Base-by-base conservation (phyloP, 2,113 vertebrate species). In the Speoplatyrhinus poulsoni region DNA sequence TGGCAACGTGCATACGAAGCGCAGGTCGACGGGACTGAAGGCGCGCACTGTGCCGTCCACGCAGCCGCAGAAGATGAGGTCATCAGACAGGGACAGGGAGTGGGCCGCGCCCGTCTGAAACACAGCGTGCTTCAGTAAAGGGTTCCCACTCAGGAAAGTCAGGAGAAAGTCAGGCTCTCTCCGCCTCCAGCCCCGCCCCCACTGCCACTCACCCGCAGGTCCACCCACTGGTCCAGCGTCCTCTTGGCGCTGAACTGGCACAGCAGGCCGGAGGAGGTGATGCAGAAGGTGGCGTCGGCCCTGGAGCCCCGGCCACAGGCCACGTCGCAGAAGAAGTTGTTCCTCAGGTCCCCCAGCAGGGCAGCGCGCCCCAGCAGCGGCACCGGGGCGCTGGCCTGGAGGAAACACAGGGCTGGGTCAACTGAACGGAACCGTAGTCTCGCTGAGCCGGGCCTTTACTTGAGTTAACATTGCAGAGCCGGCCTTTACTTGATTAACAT, bases 181-280 rank as follows among this genome's bases (percentile, higher is more conserved):
- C 3, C 6, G 4, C 12, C 33, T 60, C 15, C 50, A 55, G 6
- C 48, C 32, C 33, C 10, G 56, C 17, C 16, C 17, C 47, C 49
- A 8, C n/a, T 58, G 3, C 69, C 12, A 91, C 96, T 95, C 81
- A 98, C 97, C 92, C 89, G 92, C 5, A 99, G 90, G 77, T 96
- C 96, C 81, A 98, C 96, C 96, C 96, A 98, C 73, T 96, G 98
- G 84, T 98, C 96, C 86, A 99, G 91, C 72, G 95, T 92, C 83
- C 97, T 93, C 63, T 91, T 94, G 57, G 93, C 89, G 65, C 96
- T 98, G 79, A 99, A 96, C 90, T 97, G 96, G 67, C 97, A 99
- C 68, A 99, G 89, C 59, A 98, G 90, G 12, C 97, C 96, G 0
- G 96, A 97, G 58, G 95, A 95, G 0, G 96, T 98, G 81, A 99